These are phyloP conservation scores for Tenualosa thibaudeaui DNA, from an alignment of 2,797 vertebrate species.

Conservation along the genomic window DNA sequence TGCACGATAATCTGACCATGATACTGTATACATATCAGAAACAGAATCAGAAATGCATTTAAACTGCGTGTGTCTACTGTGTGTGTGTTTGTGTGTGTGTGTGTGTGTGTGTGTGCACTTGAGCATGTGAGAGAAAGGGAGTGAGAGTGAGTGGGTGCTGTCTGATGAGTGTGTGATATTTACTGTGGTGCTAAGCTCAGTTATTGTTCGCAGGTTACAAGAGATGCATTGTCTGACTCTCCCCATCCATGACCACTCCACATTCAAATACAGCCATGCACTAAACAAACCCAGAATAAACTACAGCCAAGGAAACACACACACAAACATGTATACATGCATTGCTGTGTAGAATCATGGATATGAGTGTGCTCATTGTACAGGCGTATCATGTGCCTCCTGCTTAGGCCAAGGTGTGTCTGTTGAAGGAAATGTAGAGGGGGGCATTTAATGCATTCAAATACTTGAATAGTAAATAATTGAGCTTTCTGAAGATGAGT, in stretches of 20 bases:
- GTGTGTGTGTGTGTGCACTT: not conserved
- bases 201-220: constrained; percentile 31
- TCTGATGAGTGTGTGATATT: not conserved
- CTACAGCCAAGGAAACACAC: constrained; percentile 16
- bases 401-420: not conserved
- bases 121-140: not conserved
- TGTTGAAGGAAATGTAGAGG: not conserved
- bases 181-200: constrained; percentile 14
- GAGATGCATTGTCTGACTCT: constrained; percentile 25
- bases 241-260: constrained; percentile 32
- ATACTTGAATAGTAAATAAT: not conserved
- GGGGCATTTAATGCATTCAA: not conserved
- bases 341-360: not conserved
- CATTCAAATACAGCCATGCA: constrained; percentile 32
- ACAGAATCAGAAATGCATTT: not conserved
- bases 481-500: not conserved
- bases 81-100: not conserved
- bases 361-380: constrained; percentile 29
- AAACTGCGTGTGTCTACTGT: not conserved
- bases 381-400: not conserved
- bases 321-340: constrained; percentile 14
- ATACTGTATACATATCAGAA: not conserved
- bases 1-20: not conserved
- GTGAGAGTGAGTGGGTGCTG: not conserved
- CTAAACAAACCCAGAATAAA: constrained; percentile 29